Percentiles rank a stretch among this genome's conserved stretches.
Evolutionary conservation across 2,888 invertebrate species (phyloP).

Genomic region (Drosophila suboccidentalis): DNA sequence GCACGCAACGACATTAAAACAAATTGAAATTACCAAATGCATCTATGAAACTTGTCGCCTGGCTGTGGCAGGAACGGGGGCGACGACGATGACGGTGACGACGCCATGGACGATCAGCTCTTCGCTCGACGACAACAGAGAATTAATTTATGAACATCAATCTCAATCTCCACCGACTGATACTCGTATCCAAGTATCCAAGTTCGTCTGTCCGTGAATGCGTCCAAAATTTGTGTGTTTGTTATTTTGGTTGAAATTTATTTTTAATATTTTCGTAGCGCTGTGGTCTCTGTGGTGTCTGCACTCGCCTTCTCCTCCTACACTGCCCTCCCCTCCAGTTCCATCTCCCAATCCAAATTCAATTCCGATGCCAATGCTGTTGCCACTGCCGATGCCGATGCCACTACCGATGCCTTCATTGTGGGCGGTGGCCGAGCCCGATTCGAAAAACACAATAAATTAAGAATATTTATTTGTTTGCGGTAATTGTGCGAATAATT

Average conservation of each 20-base stretch:
- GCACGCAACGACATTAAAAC: constrained; percentile 65
- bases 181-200: constrained; percentile 12
- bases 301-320: constrained; percentile 28
- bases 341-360: constrained; percentile 26
- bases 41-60: constrained; percentile 73
- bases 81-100: no score
- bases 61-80: constrained; percentile 13
- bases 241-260: constrained; percentile 72
- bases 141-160: constrained; percentile 72
- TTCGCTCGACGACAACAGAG: constrained; percentile 33
- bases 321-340: not conserved
- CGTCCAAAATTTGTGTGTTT: constrained; percentile 56
- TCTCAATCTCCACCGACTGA: constrained; percentile 56
- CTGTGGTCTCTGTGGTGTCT: constrained; percentile 26
- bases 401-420: constrained; percentile 46
- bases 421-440: constrained; percentile 71
- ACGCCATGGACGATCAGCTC: constrained; percentile 19
- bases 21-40: constrained; percentile 79
- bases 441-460: constrained; percentile 75
- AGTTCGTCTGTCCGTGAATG: constrained; percentile 28
- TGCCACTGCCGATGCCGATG: constrained; percentile 12
- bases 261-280: constrained; percentile 58
- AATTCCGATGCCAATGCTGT: constrained; percentile 3
- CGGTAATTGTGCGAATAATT: constrained; percentile 80
- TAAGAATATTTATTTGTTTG: constrained; percentile 80